Base-by-base conservation (phyloP, 2,797 vertebrate species). In the Gephyroberyx darwinii region DNA sequence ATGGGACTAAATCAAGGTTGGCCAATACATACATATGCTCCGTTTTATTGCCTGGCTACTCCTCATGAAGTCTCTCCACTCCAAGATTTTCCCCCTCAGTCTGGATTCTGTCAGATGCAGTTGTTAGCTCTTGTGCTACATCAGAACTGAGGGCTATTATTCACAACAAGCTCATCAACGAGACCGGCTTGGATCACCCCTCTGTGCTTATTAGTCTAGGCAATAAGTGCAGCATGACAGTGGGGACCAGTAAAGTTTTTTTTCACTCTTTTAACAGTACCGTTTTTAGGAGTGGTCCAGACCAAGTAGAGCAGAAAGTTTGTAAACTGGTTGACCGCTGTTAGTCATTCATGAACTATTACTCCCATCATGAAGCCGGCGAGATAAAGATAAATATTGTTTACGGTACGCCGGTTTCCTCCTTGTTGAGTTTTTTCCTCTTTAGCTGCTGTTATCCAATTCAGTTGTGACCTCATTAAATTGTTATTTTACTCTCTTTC, bases 21-120 rank as follows among this genome's bases (percentile, higher is more conserved):
- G 89, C 88, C 85, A 91, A 88, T 48, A 80, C 83, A 89, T 71
- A 88, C 84, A 84, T 71, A 56, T 19, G 37, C 72, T 75, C 22
- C 8, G 5, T 74, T 87, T 89, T 85, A 88, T 74, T 83, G 74
- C 81, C 75, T 85, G 80, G 70, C 76, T 65, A 58, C 76, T 84
- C 48, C 55, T 84, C 45, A 14, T 67, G 74, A 77, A 71, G 69
- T 62, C 72, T 48, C 54, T 61, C 17, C 65, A 74, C 64, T 82
- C 77, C 75, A 71, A 19, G 13, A 26, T 26, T 63, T 84, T 74
- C 71, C 65, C 47, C 68, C 64, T 58, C 63, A 20, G 80, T 72
- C 88, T 88, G 81, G 81, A 84, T 65, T 85, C 75, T 81, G 78
- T 89, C 86, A 84, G 52, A 69, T 47, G 47, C 74, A 65, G 78